A percentile compares a stretch with the other conserved stretches of the same genome.
These are phyloP conservation scores for Cabera pusaria DNA, from an alignment of 2,888 invertebrate genomes.

Conservation along the genomic window DNA sequence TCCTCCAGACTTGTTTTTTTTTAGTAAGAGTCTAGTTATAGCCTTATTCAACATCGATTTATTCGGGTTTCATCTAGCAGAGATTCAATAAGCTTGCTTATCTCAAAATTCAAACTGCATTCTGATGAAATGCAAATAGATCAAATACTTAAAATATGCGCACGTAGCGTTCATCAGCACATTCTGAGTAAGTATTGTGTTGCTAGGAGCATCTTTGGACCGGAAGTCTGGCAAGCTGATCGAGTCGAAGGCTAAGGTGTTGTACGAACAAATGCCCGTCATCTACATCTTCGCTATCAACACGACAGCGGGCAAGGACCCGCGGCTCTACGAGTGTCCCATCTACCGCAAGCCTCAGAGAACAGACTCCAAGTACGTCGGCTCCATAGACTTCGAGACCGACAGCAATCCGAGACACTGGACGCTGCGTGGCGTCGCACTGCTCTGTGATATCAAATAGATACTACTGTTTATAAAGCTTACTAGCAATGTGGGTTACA, in stretches of 20 bases:
- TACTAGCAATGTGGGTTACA: no score
- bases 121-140: no score
- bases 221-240: slow-evolving; percentile 93
- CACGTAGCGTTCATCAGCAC: no score
- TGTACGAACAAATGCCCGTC: slow-evolving; percentile 98
- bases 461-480: no score
- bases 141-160: no score
- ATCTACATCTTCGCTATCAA: slow-evolving; percentile 98
- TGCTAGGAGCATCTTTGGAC: slow-evolving; percentile 90
- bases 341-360: slow-evolving; percentile 97
- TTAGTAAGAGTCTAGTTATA: no score
- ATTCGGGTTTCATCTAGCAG: no score
- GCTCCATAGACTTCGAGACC: slow-evolving; percentile 96
- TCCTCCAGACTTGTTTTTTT: no score
- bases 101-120: no score
- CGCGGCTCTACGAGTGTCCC: slow-evolving; percentile 96
- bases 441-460: slow-evolving; percentile 97
- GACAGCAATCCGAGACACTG: slow-evolving; percentile 97
- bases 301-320: slow-evolving; percentile 95
- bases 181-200: no score
- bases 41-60: no score
- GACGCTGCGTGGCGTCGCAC: slow-evolving; percentile 97
- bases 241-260: slow-evolving; percentile 95
- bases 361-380: slow-evolving; percentile 97
- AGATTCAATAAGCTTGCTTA: no score